Evolutionary conservation across 2,113 vertebrate species (phyloP), one percentile per base, ranked within the genome.

Genomic region (Oxygymnocypris stewartii): DNA sequence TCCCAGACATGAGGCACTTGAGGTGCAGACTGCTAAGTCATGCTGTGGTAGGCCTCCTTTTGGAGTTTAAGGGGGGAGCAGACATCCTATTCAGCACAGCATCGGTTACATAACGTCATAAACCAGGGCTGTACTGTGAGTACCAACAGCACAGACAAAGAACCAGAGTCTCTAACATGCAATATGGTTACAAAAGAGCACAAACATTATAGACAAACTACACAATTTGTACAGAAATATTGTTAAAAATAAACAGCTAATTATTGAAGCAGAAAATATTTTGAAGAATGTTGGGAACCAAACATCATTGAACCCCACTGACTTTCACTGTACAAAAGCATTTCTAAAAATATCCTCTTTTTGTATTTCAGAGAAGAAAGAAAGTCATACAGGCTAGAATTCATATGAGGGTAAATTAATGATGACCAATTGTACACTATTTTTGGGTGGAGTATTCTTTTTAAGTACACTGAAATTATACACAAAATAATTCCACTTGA

Each of bases 1-100:
- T 83, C 65, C 31, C 61, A 71, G 81, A 83, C 47, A 54, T 13
- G 28, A 86, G 65, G 85, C 85, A 59, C 85, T 74, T 44, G 51
- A 40, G 85, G 65, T 81, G 63, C 77, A 81, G 85, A 86, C 78
- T 25, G 77, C 73, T 57, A 63, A 44, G 51, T 74, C 83, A 84
- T 42, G 59, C 42, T 79, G 44, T 67, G 42, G 31, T 40, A 69
- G 14, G 61, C 42, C 84, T 77, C 65, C 31, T 69, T 77, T 77
- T 79, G 23, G 18, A 73, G 85, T 57, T 69, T 67, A 76, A 14
- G 75, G 25, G 25, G 57, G 31, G 11, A 37, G 20, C 28, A 25
- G 61, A 78, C 61, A 42, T 67, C 73, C 57, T 44, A 44, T 76
- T 57, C 63, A 42, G 28, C 44, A 51, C 47, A 73, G 69, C 35